These are phyloP conservation scores for Acrobasis suavella DNA, from an alignment of 2,888 invertebrate genomes.

Conservation along the genomic window DNA sequence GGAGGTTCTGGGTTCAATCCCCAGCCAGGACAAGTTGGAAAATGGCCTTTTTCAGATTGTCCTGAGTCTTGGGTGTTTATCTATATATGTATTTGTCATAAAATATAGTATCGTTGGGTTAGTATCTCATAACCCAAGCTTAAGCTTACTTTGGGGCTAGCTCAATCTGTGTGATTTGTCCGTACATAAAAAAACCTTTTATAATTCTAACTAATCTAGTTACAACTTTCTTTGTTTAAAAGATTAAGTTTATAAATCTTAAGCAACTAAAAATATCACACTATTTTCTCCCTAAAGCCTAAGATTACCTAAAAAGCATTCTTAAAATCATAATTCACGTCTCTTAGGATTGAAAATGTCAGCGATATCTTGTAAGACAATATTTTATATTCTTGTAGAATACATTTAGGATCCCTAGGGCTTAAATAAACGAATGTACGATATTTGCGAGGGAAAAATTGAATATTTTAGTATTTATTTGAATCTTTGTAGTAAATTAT, in stretches of 20 bases:
- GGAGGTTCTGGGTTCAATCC: too few species aligned
- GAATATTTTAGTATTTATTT: not conserved
- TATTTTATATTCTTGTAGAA: constrained; percentile 1
- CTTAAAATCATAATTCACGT: not conserved
- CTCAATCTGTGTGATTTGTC: too few species aligned
- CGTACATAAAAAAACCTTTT: too few species aligned
- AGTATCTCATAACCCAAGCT: too few species aligned
- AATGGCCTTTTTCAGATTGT: too few species aligned
- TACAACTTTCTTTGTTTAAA: too few species aligned
- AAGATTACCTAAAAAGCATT: not conserved
- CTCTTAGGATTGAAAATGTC: not conserved
- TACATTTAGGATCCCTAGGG: not conserved
- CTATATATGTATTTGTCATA: too few species aligned
- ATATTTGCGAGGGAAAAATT: not conserved
- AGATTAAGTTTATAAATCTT: not conserved
- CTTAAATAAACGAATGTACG: constrained; percentile 1
- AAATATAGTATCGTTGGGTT: too few species aligned
- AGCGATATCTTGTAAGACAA: constrained; percentile 1
- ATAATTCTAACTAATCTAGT: too few species aligned
- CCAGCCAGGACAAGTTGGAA: too few species aligned
- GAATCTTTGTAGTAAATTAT: not conserved
- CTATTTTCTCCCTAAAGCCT: not conserved
- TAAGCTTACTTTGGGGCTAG: too few species aligned
- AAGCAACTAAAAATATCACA: not conserved
- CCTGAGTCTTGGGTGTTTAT: too few species aligned